These are phyloP conservation scores for Spodoptera picta DNA, from an alignment of 2,888 invertebrate genomes.

Conservation along the genomic window DNA sequence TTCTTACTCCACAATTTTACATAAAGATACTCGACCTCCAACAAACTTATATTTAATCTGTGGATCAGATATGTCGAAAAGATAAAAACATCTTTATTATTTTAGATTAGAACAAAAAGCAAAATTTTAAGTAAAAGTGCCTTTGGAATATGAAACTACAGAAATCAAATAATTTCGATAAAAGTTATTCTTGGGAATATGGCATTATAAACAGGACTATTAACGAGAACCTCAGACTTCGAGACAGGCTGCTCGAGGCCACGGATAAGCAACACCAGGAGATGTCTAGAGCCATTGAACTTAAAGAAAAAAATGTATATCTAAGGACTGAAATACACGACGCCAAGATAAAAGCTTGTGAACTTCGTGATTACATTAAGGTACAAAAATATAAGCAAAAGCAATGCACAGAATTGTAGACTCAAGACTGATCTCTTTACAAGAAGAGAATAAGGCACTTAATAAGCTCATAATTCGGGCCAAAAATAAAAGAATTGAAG, in stretches of 20 bases:
- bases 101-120: slow-evolving; percentile 1
- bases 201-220: slow-evolving; percentile 49
- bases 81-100: background rate
- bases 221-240: slow-evolving; percentile 68
- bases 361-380: slow-evolving; percentile 51
- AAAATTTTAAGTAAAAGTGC: slow-evolving; percentile 49
- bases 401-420: slow-evolving; percentile 51
- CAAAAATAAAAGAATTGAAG: slow-evolving; percentile 70
- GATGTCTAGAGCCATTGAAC: slow-evolving; percentile 80
- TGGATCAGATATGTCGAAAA: background rate
- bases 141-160: slow-evolving; percentile 59
- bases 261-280: slow-evolving; percentile 81
- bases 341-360: slow-evolving; percentile 62
- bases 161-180: slow-evolving; percentile 39
- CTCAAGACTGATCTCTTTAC: slow-evolving; percentile 57
- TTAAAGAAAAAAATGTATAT: slow-evolving; percentile 70
- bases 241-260: slow-evolving; percentile 62
- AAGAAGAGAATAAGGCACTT: slow-evolving; percentile 68
- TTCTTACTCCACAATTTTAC: too few species aligned
- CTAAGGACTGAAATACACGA: slow-evolving; percentile 65
- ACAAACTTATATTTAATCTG: background rate
- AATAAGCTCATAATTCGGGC: slow-evolving; percentile 65
- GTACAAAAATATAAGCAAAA: slow-evolving; percentile 25
- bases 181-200: slow-evolving; percentile 28
- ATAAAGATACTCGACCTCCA: too few species aligned